phyloP scores from a whole-genome alignment of 2,797 vertebrate species.

The Limosa lapponica region DNA sequence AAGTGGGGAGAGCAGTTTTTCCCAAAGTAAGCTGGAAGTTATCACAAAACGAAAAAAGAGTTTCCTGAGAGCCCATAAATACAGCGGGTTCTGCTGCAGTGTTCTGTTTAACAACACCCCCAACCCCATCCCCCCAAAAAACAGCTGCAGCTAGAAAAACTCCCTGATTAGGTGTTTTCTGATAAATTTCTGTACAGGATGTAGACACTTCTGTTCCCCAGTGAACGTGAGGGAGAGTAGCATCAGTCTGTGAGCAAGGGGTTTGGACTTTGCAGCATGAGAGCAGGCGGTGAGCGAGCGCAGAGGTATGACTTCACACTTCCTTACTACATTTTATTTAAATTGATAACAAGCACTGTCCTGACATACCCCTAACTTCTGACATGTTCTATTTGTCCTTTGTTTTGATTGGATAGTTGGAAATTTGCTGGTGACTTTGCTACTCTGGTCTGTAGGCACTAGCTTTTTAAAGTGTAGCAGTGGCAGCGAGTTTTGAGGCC shows the following conservation, averaged over 20 bases:
- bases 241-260: neutral
- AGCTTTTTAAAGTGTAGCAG: neutral
- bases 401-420: neutral
- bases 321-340: neutral
- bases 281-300: neutral
- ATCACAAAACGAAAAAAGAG: neutral
- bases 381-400: neutral
- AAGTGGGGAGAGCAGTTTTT: neutral
- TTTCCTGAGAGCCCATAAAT: neutral
- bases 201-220: neutral
- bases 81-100: neutral
- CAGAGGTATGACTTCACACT: neutral
- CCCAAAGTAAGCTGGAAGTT: neutral
- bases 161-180: neutral
- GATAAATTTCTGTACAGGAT: neutral
- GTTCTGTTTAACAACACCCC: neutral
- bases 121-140: neutral
- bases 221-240: neutral
- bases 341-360: neutral
- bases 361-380: neutral
- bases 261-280: neutral
- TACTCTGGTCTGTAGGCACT: neutral
- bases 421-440: neutral
- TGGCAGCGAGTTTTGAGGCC: neutral
- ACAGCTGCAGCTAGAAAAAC: neutral